Conservation (phyloP, 2,113 vertebrate genomes). For the Pseudopipra pipra region DNA sequence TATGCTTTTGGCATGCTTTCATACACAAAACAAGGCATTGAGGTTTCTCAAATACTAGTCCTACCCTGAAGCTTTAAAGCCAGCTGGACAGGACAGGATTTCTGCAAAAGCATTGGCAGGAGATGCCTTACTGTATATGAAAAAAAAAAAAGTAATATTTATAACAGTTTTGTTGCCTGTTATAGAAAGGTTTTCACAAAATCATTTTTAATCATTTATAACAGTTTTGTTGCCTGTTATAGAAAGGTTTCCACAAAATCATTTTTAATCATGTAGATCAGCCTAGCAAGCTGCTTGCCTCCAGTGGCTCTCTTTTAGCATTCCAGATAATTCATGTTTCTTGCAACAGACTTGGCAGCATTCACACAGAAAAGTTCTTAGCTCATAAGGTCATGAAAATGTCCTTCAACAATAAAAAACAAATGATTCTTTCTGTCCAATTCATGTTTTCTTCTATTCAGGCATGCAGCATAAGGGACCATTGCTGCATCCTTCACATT, state of each 20-base stretch:
- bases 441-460: constrained; percentile 53
- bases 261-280: constrained; percentile 39
- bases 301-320: constrained; percentile 25
- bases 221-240: background rate
- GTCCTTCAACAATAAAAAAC: constrained; percentile 71
- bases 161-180: background rate
- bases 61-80: background rate
- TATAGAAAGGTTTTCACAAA: background rate
- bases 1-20: background rate
- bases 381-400: constrained; percentile 73
- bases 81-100: background rate
- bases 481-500: background rate
- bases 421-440: constrained; percentile 70
- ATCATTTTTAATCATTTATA: constrained; percentile 28
- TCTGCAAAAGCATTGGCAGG: background rate
- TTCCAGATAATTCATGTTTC: constrained; percentile 71
- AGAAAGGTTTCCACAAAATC: background rate
- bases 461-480: constrained; percentile 2
- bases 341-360: constrained; percentile 64
- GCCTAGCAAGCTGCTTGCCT: background rate
- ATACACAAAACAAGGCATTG: background rate
- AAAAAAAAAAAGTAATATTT: background rate
- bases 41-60: background rate
- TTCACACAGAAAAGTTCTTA: constrained; percentile 63
- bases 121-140: background rate